A percentile compares a stretch with the other conserved stretches of the same genome.
Evolutionary conservation across 64 coral and sea anemone genomes (phyloP).

Genomic region (Montipora capricornis): DNA sequence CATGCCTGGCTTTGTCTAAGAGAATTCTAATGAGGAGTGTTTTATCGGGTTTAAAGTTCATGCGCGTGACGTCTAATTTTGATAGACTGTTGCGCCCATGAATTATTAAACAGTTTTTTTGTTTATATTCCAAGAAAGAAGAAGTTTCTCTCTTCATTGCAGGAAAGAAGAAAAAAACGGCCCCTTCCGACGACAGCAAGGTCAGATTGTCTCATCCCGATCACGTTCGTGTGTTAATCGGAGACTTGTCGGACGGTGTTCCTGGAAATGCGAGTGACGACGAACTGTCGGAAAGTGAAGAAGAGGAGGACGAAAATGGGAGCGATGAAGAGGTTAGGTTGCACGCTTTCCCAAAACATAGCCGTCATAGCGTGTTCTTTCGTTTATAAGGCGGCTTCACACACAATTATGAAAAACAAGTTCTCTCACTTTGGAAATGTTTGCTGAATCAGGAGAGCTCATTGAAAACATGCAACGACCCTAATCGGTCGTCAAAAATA

Average conservation of each 20-base stretch:
- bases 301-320: conserved; percentile 2
- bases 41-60: too few species aligned
- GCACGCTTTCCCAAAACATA: neutral
- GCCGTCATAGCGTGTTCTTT: neutral
- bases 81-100: too few species aligned
- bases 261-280: conserved; percentile 27
- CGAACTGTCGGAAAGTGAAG: conserved; percentile 35
- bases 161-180: conserved; percentile 15
- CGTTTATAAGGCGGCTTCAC: neutral
- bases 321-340: neutral
- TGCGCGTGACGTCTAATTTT: too few species aligned
- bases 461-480: too few species aligned
- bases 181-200: conserved; percentile 43
- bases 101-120: too few species aligned
- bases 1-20: too few species aligned
- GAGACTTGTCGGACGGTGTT: conserved; percentile 42
- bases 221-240: conserved; percentile 60
- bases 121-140: too few species aligned
- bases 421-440: too few species aligned
- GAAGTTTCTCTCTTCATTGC: neutral
- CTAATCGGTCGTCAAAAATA: too few species aligned
- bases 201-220: conserved; percentile 64
- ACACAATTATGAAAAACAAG: too few species aligned
- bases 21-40: too few species aligned
- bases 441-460: too few species aligned